Evolutionary conservation across 30 jellyfish, hydroid and myxozoan genomes (phyloP), one percentile per base, ranked within the genome.

Genomic region (Sanderia malayensis): DNA sequence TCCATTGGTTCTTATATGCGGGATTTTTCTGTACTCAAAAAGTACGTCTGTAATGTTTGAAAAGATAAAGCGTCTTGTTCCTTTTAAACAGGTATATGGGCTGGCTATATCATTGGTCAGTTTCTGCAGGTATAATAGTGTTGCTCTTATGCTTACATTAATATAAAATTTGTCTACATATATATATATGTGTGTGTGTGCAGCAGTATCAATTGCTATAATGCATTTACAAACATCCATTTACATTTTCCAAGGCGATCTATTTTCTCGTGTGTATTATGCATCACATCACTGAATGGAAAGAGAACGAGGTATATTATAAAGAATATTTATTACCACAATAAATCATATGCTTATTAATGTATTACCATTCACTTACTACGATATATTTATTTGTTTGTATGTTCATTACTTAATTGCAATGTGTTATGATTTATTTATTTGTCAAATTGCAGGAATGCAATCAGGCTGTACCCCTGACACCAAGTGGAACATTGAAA

Each of bases 21-120:
- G n/a, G n/a, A n/a, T n/a, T n/a, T n/a, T n/a, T n/a, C n/a, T n/a
- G n/a, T n/a, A n/a, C n/a, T n/a, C n/a, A n/a, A n/a, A n/a, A n/a
- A n/a, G n/a, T n/a, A 37, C 52, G 13, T 37, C 13, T 4, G 52
- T 37, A 6, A 37, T 37, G 52, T 37, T 37, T 37, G 13, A 37
- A 37, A 37, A 37, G 13, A 37, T 37, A 37, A 32, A 23, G 11
- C 21, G 4, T 64, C 59, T 19, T 37, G 31, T 30, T 67, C 20
- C 58, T 32, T 28, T 0, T 31, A 31, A 53, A n/a, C 37, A 78
- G 89, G 89, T 45, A 57, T 78, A 32, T 78, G 89, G 89, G 58
- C 82, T 27, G 89, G 89, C 11, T 78, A 78, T 58, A 21, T 45
- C 11, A 22, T 33, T n/a, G 89, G 89, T 21, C 60, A 64, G 33